Evolutionary conservation across 2,797 vertebrate genomes (phyloP).

Genomic region (Macrochelys suwanniensis): DNA sequence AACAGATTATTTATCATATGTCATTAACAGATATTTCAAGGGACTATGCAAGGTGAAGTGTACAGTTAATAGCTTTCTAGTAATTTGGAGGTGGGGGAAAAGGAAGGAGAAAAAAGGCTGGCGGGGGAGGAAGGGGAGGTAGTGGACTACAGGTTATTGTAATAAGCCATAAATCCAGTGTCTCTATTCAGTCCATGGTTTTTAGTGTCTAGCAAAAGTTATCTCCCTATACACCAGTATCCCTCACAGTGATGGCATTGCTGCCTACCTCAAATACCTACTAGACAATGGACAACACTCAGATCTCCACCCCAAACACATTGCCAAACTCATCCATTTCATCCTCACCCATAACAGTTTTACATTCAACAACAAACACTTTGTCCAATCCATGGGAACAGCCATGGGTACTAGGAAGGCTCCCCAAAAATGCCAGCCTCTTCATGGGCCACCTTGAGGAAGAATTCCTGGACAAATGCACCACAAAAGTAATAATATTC

Average conservation of each 20-base stretch:
- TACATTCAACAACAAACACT: not conserved
- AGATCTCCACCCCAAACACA: not conserved
- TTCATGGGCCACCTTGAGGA: not conserved
- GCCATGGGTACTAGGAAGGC: not conserved
- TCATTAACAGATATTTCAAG: not conserved
- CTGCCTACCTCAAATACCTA: not conserved
- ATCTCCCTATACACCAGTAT: not conserved
- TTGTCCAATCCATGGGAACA: not conserved
- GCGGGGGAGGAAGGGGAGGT: not conserved
- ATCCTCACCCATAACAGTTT: not conserved
- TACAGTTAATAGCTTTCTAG: not conserved
- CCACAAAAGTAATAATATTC: not conserved
- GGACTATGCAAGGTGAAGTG: not conserved
- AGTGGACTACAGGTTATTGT: not conserved
- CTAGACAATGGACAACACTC: not conserved
- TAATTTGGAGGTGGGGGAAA: not conserved
- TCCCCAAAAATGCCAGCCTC: not conserved
- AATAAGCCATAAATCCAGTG: not conserved
- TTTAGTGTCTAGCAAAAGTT: not conserved
- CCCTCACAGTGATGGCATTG: not conserved
- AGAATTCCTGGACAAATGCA: not conserved
- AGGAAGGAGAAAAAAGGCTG: not conserved
- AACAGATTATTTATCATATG: not conserved
- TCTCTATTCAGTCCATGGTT: not conserved
- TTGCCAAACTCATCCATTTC: not conserved